Evolutionary conservation across 2,888 invertebrate genomes (phyloP).

Genomic region (Biston stratarius): DNA sequence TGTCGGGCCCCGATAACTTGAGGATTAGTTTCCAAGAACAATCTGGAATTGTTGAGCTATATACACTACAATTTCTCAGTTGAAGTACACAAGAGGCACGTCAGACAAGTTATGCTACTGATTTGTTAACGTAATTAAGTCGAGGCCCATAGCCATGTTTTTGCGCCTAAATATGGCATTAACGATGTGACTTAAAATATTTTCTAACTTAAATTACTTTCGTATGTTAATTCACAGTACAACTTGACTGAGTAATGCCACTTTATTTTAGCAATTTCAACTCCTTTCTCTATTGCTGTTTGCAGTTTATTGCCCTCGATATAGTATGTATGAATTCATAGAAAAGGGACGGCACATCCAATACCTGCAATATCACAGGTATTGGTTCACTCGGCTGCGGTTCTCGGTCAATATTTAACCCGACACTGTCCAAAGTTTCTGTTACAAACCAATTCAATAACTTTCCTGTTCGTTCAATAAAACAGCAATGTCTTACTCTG

Average conservation of each 20-base stretch:
- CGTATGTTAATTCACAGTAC: conserved; percentile 33
- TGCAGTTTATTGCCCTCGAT: conserved; percentile 15
- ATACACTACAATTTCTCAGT: conserved; percentile 54
- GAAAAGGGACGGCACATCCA: conserved; percentile 29
- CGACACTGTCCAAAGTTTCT: conserved; percentile 61
- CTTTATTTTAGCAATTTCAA: conserved; percentile 27
- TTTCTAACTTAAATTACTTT: conserved; percentile 41
- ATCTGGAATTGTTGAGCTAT: conserved; percentile 57
- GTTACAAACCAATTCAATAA: conserved; percentile 68
- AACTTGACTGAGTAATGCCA: conserved; percentile 31
- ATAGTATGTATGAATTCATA: conserved; percentile 27
- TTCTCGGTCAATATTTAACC: conserved; percentile 60
- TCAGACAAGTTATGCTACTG: conserved; percentile 25
- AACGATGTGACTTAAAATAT: conserved; percentile 33
- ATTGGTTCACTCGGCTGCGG: conserved; percentile 44
- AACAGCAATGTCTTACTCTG: conserved; percentile 67
- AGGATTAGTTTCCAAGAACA: conserved; percentile 65
- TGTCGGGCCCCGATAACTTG: conserved; percentile 59
- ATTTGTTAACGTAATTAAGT: conserved; percentile 33
- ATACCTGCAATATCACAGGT: conserved; percentile 31
- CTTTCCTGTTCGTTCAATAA: conserved; percentile 67
- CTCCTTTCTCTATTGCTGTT: conserved; percentile 22
- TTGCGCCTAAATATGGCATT: conserved; percentile 35
- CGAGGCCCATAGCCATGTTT: conserved; percentile 29
- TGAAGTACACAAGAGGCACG: conserved; percentile 43